Evolutionary conservation across 2,797 vertebrate genomes (phyloP), one percentile per base, ranked within the genome.

Genomic region (Neopelma chrysocephalum): DNA sequence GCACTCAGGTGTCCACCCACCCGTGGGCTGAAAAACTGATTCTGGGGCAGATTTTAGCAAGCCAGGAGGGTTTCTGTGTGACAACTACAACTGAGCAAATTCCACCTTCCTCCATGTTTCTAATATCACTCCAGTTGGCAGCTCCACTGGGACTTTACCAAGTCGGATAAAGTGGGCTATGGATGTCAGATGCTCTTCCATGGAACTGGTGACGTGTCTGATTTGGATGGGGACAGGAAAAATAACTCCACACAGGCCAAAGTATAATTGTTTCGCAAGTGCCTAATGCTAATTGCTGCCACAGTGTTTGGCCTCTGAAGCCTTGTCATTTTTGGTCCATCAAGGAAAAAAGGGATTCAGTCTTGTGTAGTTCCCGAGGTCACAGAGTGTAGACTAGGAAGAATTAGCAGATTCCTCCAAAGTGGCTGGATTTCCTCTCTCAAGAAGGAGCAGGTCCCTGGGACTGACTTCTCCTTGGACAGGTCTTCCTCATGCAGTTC

Each of bases 151-250:
- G 54, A 71, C 68, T 21, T 18, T 21, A 8, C 48, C 19, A 2
- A 12, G 43, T 34, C 0, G 1, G 79, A 23, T 66, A 8, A 23
- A 62, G 21, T 1, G 48, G 34, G 36, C 43, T 48, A 11, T 2
- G 17, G 40, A 2, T 48, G 50, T 29, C 64, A 15, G 60, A 22
- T n/a, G 64, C 34, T 68, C 25, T 66, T 92, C 71, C 11, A 0
- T 14, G 50, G 89, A 79, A 29, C 21, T 47, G 43, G 18, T 70
- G 31, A 12, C 0, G 0, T 54, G 23, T 50, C 45, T 34, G 5
- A 26, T 69, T 73, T 90, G 83, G 58, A 60, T 82, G 71, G 71
- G 48, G 45, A 57, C 48, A 87, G 75, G 80, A 87, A 89, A 56
- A 50, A 11, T 1, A 56, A 21, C 21, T 61, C 17, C 27, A 7